Conservation (phyloP, 2,888 invertebrate species). For the Zelleria hepariella region DNA sequence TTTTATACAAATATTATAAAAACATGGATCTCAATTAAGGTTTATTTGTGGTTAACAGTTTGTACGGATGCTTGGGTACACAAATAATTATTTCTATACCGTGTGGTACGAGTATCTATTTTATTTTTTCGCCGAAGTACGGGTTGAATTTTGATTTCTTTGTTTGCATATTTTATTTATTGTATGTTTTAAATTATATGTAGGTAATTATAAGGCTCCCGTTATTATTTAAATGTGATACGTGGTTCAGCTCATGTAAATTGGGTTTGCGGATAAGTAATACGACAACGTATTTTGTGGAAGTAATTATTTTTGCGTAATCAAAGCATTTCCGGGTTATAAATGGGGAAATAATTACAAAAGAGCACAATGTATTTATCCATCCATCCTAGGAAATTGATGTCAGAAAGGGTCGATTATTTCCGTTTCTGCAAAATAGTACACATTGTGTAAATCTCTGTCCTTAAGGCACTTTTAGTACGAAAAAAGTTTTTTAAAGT, state of each 20-base stretch:
- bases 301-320: neutral
- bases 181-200: constrained; percentile 13
- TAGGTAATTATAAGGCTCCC: neutral
- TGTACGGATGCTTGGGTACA: neutral
- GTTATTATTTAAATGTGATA: neutral
- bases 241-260: neutral
- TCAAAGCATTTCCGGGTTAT: neutral
- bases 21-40: neutral
- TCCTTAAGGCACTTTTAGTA: too few species aligned
- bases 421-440: too few species aligned
- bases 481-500: too few species aligned
- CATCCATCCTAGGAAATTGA: too few species aligned
- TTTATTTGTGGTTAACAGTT: neutral
- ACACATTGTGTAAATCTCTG: too few species aligned
- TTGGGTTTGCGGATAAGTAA: neutral
- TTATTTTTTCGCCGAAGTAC: constrained; percentile 18
- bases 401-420: too few species aligned
- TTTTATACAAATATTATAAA: neutral
- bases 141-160: constrained; percentile 36
- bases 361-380: neutral
- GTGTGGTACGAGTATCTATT: constrained; percentile 37
- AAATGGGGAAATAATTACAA: neutral
- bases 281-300: neutral
- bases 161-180: neutral
- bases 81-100: constrained; percentile 32